Evolutionary conservation across 2,888 invertebrate species (phyloP), one percentile per base, ranked within the genome.

Genomic region (Lithophane ornitopus): DNA sequence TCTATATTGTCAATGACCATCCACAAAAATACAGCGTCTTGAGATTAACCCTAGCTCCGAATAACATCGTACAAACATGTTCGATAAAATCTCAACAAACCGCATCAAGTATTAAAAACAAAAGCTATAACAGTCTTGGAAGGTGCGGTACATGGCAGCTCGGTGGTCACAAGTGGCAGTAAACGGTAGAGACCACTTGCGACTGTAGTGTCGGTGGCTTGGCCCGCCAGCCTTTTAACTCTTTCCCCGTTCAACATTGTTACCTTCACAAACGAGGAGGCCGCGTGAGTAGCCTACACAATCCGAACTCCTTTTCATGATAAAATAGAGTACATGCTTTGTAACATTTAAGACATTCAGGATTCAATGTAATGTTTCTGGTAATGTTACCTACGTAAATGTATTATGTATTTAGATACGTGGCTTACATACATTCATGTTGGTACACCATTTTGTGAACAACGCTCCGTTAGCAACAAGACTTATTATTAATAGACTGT

Each of bases 181-280:
- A 88, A 86, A 76, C 74, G 83, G 78, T 84, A 82, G 82, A 74
- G 70, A 62, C 76, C 85, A 85, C 88, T 90, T 86, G 83, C 82
- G 65, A 84, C 58, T 86, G 78, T 84, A 92, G 90, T 86, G 89
- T 88, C 89, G 84, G 85, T 73, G 75, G 86, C 80, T n/a, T n/a
- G 75, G 76, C 74, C 78, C 84, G 87, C 90, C 88, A 91, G 92
- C 90, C 92, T 94, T 94, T 95, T 94, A 94, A 95, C 95, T 94
- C 93, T 94, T 95, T 93, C 93, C 89, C 92, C 91, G 92, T 94
- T 94, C 95, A 94, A 94, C 94, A 93, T 93, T 95, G 96, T 95
- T 95, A 94, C 94, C 94, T 94, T 92, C 92, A 93, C 94, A 95
- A 95, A 95, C 95, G 94, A 94, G 94, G 87, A 86, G 86, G 90